A percentile compares a stretch with the other conserved stretches of the same genome.
Conservation (phyloP, 2,888 invertebrate genomes). For the Nephrotoma flavescens region DNA sequence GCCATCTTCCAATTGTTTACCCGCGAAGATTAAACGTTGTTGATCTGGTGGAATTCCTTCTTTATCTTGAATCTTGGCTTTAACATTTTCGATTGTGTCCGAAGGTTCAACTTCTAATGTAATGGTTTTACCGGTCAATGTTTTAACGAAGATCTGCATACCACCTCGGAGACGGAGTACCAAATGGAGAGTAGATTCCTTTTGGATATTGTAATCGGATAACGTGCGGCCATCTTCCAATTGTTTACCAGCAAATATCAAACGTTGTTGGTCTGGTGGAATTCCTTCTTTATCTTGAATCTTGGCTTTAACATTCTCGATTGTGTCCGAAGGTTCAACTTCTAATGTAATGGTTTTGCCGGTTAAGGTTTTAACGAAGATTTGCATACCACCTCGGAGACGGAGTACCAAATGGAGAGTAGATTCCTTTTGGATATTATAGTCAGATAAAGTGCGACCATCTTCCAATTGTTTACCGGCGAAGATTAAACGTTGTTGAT, state of each 20-base stretch:
- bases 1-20: constrained; percentile 91
- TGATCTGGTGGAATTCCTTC: constrained; percentile 79
- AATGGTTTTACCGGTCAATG: constrained; percentile 88
- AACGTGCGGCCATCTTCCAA: constrained; percentile 86
- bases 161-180: constrained; percentile 87
- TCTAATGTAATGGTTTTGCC: constrained; percentile 88
- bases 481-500: constrained; percentile 81
- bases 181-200: constrained; percentile 88
- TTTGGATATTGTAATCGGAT: constrained; percentile 87
- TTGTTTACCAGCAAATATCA: constrained; percentile 89
- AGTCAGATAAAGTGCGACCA: constrained; percentile 82
- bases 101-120: constrained; percentile 86
- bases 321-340: constrained; percentile 84
- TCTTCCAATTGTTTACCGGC: constrained; percentile 91
- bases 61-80: constrained; percentile 83
- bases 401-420: constrained; percentile 89
- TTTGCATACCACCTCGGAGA: constrained; percentile 93
- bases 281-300: constrained; percentile 88
- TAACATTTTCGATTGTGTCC: constrained; percentile 91
- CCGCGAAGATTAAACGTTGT: constrained; percentile 84
- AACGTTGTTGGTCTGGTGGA: constrained; percentile 78
- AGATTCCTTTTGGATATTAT: constrained; percentile 90
- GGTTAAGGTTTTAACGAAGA: constrained; percentile 89
- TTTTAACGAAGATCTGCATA: constrained; percentile 98
- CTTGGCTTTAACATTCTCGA: constrained; percentile 90